Base-by-base conservation (phyloP, 2,888 invertebrate species). In the Aquatica leii region DNA sequence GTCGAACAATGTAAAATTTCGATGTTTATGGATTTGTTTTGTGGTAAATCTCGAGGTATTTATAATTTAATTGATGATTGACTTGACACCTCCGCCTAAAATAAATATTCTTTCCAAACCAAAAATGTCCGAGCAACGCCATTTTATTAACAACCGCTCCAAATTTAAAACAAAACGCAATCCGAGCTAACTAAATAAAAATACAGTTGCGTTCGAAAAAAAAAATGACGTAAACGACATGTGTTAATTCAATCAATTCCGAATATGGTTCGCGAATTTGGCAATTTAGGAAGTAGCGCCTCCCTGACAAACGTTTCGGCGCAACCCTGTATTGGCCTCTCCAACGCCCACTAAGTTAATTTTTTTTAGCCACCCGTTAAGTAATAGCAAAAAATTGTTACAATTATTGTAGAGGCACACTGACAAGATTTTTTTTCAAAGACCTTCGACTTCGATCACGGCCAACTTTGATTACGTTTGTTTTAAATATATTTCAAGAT, bases 61-160 rank as follows among this genome's bases (percentile, higher is more conserved):
- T 43, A 43, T 14, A 43, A 14, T 43, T 43, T 43, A 14, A 43
- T 43, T 43, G 31, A 31, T 31, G n/a, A n/a, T n/a, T 31, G 9
- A 6, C 31, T 31, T 31, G 41, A 43, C 41, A 43, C 41, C 41
- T 43, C 14, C 41, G 14, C n/a, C n/a, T n/a, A n/a, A n/a, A n/a
- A n/a, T n/a, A n/a, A n/a, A n/a, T n/a, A n/a, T n/a, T n/a, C n/a
- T n/a, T n/a, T n/a, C n/a, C n/a, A n/a, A n/a, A n/a, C n/a, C n/a
- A n/a, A n/a, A n/a, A n/a, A n/a, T n/a, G n/a, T n/a, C n/a, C n/a
- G n/a, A n/a, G n/a, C n/a, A n/a, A n/a, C n/a, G n/a, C n/a, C n/a
- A n/a, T n/a, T n/a, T n/a, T n/a, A n/a, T n/a, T n/a, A n/a, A n/a
- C n/a, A n/a, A n/a, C n/a, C n/a, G n/a, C n/a, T n/a, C n/a, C n/a